Evolutionary conservation across 2,797 vertebrate genomes (phyloP), one percentile per base, ranked within the genome.

Genomic region (Leptoclinus maculatus): DNA sequence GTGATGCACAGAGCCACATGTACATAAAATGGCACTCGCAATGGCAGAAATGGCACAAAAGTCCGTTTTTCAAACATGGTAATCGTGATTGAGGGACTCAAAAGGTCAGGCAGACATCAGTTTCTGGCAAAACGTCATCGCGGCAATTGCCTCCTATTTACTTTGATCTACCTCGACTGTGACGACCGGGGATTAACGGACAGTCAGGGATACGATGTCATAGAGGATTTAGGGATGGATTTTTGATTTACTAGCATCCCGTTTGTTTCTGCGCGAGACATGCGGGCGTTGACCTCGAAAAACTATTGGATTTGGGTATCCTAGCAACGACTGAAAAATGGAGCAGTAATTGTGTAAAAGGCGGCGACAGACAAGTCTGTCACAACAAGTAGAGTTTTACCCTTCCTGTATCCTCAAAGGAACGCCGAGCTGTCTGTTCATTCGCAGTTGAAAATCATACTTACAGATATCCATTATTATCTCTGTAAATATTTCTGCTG

Each of bases 81-180:
- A n/a, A 76, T 82, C 7, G 5, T 23, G 45, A 76, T 51, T 43
- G 45, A 71, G 17, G 9, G 17, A 70, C 63, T 71, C 68, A 83
- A 32, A 77, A 62, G 78, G 64, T 62, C 7, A n/a, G 68, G 58
- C 62, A 71, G 82, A 78, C 76, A 69, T 65, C 66, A 59, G 72
- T 79, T 80, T 57, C 67, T 74, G 82, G 85, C 78, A 54, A 83
- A 88, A 88, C 75, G 64, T 86, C 73, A 86, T 86, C 73, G 70
- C 45, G 76, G 71, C 79, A 64, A 67, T 83, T 74, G 75, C 82
- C 74, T 82, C 75, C 47, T 74, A 73, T 92, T 91, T 88, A 78
- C 90, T 89, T 85, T 90, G 82, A 89, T 89, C 87, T 81, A 82
- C 87, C 81, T 90, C 65, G 36, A 79, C 82, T 83, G 87, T 87